Conservation (phyloP, 2,797 vertebrate species). For the Microhierax caerulescens region DNA sequence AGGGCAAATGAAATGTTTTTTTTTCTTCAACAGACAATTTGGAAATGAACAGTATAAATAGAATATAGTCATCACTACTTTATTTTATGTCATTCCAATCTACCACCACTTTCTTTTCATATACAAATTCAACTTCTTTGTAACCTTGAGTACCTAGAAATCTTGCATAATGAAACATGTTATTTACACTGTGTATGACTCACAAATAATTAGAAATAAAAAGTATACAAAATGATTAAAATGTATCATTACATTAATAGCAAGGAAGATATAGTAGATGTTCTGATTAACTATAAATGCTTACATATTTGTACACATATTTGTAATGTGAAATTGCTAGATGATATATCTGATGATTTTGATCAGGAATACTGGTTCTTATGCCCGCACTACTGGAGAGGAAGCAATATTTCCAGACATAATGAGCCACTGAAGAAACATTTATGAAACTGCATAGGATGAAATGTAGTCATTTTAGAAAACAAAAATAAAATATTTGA, state of each 20-base stretch:
- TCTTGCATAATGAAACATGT: slow-evolving; percentile 64
- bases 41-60: slow-evolving; percentile 68
- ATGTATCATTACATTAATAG: slow-evolving; percentile 47
- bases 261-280: slow-evolving; percentile 26
- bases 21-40: slow-evolving; percentile 60
- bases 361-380: slow-evolving; percentile 31
- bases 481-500: slow-evolving; percentile 60
- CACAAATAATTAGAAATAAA: slow-evolving; percentile 64
- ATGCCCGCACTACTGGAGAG: slow-evolving; percentile 34
- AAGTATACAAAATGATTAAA: slow-evolving; percentile 61
- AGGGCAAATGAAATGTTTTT: slow-evolving; percentile 65
- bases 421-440: slow-evolving; percentile 55
- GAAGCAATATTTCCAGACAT: slow-evolving; percentile 58
- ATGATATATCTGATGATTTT: slow-evolving; percentile 41
- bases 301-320: slow-evolving; percentile 56
- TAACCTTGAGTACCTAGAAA: slow-evolving; percentile 65
- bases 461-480: slow-evolving; percentile 44
- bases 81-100: slow-evolving; percentile 60
- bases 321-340: slow-evolving; percentile 57
- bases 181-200: slow-evolving; percentile 71
- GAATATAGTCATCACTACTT: slow-evolving; percentile 67
- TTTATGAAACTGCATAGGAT: slow-evolving; percentile 53
- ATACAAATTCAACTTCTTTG: slow-evolving; percentile 67
- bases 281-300: slow-evolving; percentile 48
- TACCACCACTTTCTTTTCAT: slow-evolving; percentile 65